Conservation (phyloP, 2,797 vertebrate genomes). For the Paguma larvata region DNA sequence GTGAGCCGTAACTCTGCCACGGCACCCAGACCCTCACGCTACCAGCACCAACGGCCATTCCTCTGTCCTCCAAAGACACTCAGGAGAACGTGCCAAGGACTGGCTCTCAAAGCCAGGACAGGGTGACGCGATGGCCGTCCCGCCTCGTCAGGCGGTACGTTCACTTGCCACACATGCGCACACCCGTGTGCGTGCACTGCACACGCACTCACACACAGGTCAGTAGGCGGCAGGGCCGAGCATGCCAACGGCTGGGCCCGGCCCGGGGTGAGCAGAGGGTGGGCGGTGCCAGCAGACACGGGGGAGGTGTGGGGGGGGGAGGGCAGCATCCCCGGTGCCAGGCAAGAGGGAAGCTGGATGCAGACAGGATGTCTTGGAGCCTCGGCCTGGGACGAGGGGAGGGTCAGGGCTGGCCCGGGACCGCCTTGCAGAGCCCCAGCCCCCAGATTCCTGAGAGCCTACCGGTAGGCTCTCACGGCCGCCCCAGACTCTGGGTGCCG, state of each 20-base stretch:
- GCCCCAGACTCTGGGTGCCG: not conserved
- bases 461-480: not conserved
- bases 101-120: not conserved
- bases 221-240: not conserved
- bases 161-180: not conserved
- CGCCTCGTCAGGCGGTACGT: no score
- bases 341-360: no score
- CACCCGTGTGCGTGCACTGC: rapidly evolving
- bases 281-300: not conserved
- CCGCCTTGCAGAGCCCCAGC: rapidly evolving
- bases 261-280: not conserved
- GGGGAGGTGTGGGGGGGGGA: no score
- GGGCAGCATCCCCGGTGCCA: no score
- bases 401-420: not conserved
- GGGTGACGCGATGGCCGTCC: not conserved
- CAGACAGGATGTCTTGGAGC: not conserved
- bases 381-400: rapidly evolving
- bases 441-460: rapidly evolving
- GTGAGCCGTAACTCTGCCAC: no score
- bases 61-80: not conserved
- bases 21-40: not conserved
- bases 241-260: rapidly evolving
- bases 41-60: not conserved
- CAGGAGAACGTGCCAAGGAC: not conserved
- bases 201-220: not conserved